Conservation (phyloP, 1,140 invertebrate species). For the Thaumatotibia leucotreta region DNA sequence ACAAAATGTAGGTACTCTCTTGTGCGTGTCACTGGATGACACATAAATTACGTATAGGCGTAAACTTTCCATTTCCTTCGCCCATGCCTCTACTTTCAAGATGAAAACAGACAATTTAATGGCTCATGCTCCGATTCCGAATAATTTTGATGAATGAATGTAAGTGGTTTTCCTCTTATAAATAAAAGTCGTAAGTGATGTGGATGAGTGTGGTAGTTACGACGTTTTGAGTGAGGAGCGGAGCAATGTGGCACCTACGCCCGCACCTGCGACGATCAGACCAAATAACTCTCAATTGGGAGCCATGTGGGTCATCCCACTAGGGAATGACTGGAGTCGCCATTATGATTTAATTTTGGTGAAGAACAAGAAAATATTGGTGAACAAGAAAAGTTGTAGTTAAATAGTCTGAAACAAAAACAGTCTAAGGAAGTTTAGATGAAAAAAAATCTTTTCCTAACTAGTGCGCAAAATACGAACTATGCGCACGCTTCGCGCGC, state of each 20-base stretch:
- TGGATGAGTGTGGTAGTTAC: neutral
- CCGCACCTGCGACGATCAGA: conserved; percentile 27
- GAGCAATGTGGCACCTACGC: conserved; percentile 17
- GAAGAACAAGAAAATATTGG: neutral
- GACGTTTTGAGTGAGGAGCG: neutral
- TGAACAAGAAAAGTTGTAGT: neutral
- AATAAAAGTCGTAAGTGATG: neutral
- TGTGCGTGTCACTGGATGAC: conserved; percentile 18
- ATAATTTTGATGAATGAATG: neutral
- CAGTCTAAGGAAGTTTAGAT: too few relatives aligned
- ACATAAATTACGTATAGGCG: neutral
- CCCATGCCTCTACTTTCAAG: neutral
- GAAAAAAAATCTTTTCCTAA: too few relatives aligned
- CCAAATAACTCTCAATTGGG: conserved; percentile 25
- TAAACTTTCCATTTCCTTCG: neutral
- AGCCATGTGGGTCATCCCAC: conserved; percentile 23
- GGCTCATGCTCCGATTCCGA: neutral
- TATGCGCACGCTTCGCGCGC: too few relatives aligned
- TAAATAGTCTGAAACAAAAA: too few relatives aligned
- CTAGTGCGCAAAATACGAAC: too few relatives aligned
- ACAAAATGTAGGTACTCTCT: too few relatives aligned
- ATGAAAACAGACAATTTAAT: neutral
- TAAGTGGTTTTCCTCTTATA: neutral
- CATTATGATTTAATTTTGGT: neutral
- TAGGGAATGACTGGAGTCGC: conserved; percentile 12